Evolutionary conservation across 2,797 vertebrate genomes (phyloP).

Genomic region (Acipenser ruthenus): DNA sequence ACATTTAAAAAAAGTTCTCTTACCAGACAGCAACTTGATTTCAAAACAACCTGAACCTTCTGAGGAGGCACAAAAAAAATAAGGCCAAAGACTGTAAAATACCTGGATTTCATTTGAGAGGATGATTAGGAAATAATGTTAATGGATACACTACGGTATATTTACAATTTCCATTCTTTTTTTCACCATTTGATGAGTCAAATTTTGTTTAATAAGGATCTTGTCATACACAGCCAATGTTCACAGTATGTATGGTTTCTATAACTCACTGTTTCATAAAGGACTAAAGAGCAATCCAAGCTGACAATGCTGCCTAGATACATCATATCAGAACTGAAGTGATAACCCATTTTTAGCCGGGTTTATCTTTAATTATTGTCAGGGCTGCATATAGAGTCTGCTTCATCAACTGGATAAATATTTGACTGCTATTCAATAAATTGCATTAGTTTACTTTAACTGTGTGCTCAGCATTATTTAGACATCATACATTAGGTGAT

Average conservation of each 20-base stretch:
- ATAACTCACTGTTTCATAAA: conserved; percentile 5
- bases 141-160: too few relatives aligned
- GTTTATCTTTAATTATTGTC: conserved; percentile 98
- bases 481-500: conserved; percentile 78
- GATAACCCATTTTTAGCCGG: conserved; percentile 76
- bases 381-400: conserved; percentile 85
- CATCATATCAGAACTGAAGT: conserved; percentile 68
- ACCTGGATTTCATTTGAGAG: too few relatives aligned
- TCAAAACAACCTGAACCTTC: too few relatives aligned
- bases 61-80: too few relatives aligned
- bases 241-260: background rate
- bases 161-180: too few relatives aligned
- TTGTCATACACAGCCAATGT: background rate
- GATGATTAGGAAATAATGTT: too few relatives aligned
- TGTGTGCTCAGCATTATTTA: conserved; percentile 80
- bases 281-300: conserved; percentile 2
- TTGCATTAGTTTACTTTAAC: conserved; percentile 94
- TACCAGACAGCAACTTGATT: too few relatives aligned
- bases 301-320: conserved; percentile 45
- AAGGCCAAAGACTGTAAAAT: too few relatives aligned
- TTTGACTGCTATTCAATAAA: conserved; percentile 99
- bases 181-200: too few relatives aligned
- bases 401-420: conserved; percentile 99
- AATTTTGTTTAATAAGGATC: too few relatives aligned
- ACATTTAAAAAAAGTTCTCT: too few relatives aligned